phyloP scores from a whole-genome alignment of 2,797 vertebrate species.

The Sylvia borin region DNA sequence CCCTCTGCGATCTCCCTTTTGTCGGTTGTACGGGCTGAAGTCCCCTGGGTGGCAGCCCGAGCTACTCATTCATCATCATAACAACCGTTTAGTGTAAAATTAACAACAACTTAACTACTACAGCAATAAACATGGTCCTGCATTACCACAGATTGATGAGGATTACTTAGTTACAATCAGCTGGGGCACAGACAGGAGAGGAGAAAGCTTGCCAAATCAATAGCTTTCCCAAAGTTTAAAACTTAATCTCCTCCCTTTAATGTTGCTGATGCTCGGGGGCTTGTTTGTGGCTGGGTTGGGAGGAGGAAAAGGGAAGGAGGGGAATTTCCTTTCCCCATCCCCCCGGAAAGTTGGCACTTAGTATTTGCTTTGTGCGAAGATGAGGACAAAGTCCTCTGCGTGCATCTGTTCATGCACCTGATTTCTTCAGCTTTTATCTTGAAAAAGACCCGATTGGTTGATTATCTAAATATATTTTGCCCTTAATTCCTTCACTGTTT shows the following conservation, averaged over 20 bases:
- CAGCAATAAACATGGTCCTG: conserved; percentile 76
- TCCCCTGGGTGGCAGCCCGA: conserved; percentile 73
- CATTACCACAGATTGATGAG: conserved; percentile 76
- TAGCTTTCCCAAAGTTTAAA: conserved; percentile 35
- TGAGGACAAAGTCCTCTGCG: conserved; percentile 47
- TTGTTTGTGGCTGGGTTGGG: background rate
- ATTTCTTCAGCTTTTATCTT: background rate
- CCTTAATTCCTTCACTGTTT: background rate
- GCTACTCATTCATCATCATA: conserved; percentile 79
- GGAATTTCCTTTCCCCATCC: background rate
- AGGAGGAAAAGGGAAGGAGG: background rate
- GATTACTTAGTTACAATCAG: conserved; percentile 70
- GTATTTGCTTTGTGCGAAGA: conserved; percentile 52
- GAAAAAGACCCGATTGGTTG: background rate
- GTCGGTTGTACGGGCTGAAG: conserved; percentile 28
- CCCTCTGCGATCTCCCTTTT: background rate
- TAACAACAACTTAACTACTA: conserved; percentile 82
- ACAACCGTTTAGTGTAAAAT: conserved; percentile 83
- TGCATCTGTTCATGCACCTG: conserved; percentile 5
- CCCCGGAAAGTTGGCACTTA: background rate
- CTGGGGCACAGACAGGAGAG: conserved; percentile 22
- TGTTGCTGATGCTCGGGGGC: background rate
- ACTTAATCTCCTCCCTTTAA: background rate
- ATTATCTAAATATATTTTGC: background rate
- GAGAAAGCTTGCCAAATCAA: background rate